Conservation (phyloP, 2,113 vertebrate genomes). For the Istiophorus platypterus region DNA sequence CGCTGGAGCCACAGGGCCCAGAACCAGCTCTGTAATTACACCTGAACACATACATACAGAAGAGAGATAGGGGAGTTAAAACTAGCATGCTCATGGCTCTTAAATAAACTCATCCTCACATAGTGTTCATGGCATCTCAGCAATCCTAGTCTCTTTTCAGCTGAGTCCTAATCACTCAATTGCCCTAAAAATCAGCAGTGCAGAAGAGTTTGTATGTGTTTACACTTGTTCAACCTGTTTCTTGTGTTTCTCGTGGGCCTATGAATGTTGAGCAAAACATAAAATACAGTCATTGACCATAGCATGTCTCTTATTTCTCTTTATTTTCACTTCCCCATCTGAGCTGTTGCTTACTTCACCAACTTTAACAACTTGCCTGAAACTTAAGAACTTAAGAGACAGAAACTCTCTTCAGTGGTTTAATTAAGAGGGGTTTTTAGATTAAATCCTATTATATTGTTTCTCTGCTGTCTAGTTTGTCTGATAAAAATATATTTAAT, state of each 20-base stretch:
- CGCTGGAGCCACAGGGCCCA: slow-evolving; percentile 88
- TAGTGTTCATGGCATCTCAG: not conserved
- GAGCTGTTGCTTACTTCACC: not conserved
- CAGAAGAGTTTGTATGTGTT: not conserved
- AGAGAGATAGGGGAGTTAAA: not conserved
- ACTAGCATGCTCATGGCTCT: not conserved
- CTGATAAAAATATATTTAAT: too few relatives aligned
- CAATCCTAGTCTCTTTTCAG: not conserved
- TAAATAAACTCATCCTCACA: not conserved
- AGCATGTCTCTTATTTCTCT: not conserved
- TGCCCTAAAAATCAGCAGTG: not conserved
- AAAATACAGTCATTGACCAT: slow-evolving; percentile 3
- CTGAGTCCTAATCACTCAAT: not conserved
- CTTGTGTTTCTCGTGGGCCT: slow-evolving; percentile 36
- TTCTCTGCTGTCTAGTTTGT: too few relatives aligned
- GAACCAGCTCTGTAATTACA: slow-evolving; percentile 91
- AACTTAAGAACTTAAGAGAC: not conserved
- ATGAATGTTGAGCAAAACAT: slow-evolving; percentile 32
- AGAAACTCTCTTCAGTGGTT: too few relatives aligned
- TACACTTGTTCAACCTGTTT: slow-evolving; percentile 36
- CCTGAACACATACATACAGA: not conserved
- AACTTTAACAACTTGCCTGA: not conserved
- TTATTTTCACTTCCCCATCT: not conserved
- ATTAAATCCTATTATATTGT: too few relatives aligned
- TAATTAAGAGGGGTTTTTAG: too few relatives aligned